Evolutionary conservation across 2,113 vertebrate species (phyloP).

Genomic region (Alligator mississippiensis): DNA sequence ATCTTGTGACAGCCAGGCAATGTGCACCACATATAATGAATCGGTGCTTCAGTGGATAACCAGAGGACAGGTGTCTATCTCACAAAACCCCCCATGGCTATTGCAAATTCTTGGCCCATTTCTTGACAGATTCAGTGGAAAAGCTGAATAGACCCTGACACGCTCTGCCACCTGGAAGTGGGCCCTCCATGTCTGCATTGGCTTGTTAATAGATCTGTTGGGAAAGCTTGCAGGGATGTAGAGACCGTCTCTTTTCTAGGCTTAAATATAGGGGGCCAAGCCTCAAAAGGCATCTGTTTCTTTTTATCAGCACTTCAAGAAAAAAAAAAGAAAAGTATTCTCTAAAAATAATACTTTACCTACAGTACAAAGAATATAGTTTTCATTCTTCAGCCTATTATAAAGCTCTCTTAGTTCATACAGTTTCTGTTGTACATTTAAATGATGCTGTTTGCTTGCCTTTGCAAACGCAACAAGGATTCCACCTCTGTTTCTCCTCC

Average conservation of each 20-base stretch:
- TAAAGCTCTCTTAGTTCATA: not conserved
- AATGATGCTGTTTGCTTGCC: not conserved
- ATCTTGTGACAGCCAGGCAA: not conserved
- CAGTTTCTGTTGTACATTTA: not conserved
- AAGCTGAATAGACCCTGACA: fast-evolving
- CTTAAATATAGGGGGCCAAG: too few relatives aligned
- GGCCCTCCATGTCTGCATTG: not conserved
- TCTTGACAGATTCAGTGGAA: not conserved
- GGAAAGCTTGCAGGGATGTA: not conserved
- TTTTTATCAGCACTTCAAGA: not conserved
- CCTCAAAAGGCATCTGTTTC: not conserved
- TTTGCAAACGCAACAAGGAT: not conserved
- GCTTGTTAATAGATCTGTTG: not conserved
- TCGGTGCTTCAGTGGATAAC: not conserved
- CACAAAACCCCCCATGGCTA: not conserved
- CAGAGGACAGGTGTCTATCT: not conserved
- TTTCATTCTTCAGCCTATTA: not conserved
- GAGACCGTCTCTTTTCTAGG: not conserved
- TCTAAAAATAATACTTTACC: not conserved
- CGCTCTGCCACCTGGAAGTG: not conserved
- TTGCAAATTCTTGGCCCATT: not conserved
- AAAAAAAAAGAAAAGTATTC: not conserved
- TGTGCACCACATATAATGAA: not conserved
- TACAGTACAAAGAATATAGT: not conserved
- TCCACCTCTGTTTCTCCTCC: not conserved